Base-by-base conservation (phyloP, 1,140 invertebrate species). In the Caerostris darwini region DNA sequence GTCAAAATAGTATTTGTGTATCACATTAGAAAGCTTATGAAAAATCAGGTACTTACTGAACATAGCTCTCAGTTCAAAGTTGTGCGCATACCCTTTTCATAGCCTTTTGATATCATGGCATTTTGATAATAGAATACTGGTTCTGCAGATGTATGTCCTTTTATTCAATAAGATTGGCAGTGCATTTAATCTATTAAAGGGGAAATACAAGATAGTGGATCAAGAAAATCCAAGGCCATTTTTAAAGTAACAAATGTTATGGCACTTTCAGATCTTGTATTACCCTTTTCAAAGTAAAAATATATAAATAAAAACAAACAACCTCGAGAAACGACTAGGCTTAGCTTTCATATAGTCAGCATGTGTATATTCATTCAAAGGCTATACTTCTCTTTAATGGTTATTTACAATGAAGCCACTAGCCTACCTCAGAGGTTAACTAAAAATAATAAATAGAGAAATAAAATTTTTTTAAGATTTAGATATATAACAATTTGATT, bases 31-130 rank as follows among this genome's bases (percentile, higher is more conserved):
- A 92, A 92, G 92, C 92, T 93, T 93, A 86, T 93, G 86, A 94
- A 94, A 94, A 87, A 94, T 94, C 92, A 94, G 92, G 92, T 94
- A 94, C 92, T 88, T 94, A 94, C 61, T 88, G 85, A 94, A 94
- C 86, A 82, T 94, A 71, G 57, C 64, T 94, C 81, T 81, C 71
- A 34, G 86, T 94, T 94, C 86, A 88, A 94, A 94, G 92, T 94
- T 94, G 92, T 94, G 92, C 92, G 92, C 92, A 94, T 94, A 93
- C 92, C 92, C 58, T 87, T 93, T 93, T 87, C 92, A 93, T 85
- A 93, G 83, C 83, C 92, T 87, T 50, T 57, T 64, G 56, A 93
- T 83, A 87, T 71, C 90, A 64, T 85, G 77, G 90, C 90, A 92
- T 92, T 92, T 85, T 61, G 77, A 91, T 59, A 81, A 61, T 91